phyloP scores from a whole-genome alignment of 2,888 invertebrate species.

The Chorisops tibialis region DNA sequence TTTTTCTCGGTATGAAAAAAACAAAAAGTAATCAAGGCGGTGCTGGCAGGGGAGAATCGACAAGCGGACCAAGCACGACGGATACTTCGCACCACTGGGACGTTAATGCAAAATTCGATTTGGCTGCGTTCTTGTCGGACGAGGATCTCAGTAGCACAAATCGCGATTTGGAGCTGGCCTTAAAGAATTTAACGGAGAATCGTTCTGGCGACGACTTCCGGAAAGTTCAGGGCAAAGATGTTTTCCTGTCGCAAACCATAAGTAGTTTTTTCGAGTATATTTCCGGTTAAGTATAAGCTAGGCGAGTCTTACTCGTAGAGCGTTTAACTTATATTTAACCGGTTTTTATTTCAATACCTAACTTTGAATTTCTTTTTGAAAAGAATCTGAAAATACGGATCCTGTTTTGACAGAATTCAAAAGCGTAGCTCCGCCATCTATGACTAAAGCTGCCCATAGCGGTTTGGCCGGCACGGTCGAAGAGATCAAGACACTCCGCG shows the following conservation, averaged over 20 bases:
- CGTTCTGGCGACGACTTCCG: neutral
- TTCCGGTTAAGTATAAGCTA: too few species aligned
- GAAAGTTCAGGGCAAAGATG: conserved; percentile 7
- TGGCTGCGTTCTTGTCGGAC: neutral
- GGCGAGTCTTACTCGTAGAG: too few species aligned
- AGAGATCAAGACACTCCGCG: neutral
- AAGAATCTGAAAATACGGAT: conserved; percentile 7
- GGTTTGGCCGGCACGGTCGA: neutral
- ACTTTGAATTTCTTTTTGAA: neutral
- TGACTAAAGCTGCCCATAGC: neutral
- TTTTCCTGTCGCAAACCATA: conserved; percentile 14
- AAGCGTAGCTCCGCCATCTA: neutral
- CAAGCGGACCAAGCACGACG: neutral
- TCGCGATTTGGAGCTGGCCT: neutral
- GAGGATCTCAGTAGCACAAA: neutral
- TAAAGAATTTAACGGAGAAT: neutral
- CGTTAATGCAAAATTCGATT: neutral
- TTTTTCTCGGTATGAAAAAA: neutral
- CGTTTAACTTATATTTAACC: neutral
- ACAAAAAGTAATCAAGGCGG: neutral
- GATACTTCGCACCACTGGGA: neutral
- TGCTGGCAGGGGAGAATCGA: neutral
- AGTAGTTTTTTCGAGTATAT: conserved; percentile 17
- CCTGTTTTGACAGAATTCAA: neutral
- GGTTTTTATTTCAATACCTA: neutral